Base-by-base conservation (phyloP, 2,888 invertebrate species). In the Geophilus truncorum region DNA sequence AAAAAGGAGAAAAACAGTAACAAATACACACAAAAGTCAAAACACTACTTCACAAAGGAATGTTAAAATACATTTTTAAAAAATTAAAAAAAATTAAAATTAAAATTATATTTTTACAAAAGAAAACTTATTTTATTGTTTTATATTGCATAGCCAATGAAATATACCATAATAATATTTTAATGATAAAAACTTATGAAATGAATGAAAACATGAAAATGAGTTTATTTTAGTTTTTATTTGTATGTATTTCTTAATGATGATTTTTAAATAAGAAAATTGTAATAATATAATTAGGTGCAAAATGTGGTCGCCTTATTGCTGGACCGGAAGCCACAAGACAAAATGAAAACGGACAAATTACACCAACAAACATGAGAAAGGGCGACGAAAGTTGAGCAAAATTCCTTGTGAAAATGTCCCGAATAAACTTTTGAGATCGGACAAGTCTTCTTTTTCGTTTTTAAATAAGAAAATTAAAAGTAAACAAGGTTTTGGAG, bases 301-400 rank as follows among this genome's bases (percentile, higher is more conserved):
- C 62, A 62, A 62, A 62, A 25, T 25, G 62, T 62, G 62, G 62
- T 62, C 62, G 62, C 62, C 62, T 62, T 62, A 62, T 62, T 62
- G 62, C 62, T 62, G 62, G 62, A 62, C 62, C 62, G 62, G 62
- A 62, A 62, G 62, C 62, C 62, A 62, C 62, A 28, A 62, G 6
- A 62, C 23, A 62, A 25, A 23, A 62, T n/a, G 15, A 62, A 23
- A 45, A 12, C 7, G 25, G 23, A 62, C 62, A 25, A 62, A 25
- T 25, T 23, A 62, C 62, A 62, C 12, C 25, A 23, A 28, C 23
- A 4, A 62, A 28, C 23, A 15, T 25, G 3, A 23, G 9, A 12
- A 12, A 62, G 62, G 62, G 62, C 62, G 25, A 62, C 62, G n/a
- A 45, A 62, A 25, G 23, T 62, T 62, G 62, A 62, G 62, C 62